phyloP scores from a whole-genome alignment of 2,113 vertebrate genomes.

The Myotis davidii region DNA sequence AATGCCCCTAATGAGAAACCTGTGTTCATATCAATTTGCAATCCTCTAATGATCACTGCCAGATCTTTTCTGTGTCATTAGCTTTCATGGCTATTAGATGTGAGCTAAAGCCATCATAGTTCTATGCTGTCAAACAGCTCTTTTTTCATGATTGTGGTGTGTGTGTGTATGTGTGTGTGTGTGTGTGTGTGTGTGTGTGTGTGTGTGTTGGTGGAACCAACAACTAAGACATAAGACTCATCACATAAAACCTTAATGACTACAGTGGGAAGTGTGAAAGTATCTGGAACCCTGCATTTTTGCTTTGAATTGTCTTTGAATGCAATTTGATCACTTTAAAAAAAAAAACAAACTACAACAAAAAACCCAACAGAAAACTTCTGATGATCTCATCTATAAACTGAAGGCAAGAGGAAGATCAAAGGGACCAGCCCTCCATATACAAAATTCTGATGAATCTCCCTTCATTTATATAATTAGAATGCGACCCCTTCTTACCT shows the following conservation, averaged over 20 bases:
- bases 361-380: not conserved
- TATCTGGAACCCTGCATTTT: not conserved
- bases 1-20: slow-evolving; percentile 11
- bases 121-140: not conserved
- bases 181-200: not conserved
- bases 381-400: not conserved
- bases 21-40: slow-evolving; percentile 47
- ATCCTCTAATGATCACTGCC: not conserved
- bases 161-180: not conserved
- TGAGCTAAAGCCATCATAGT: not conserved
- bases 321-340: not conserved
- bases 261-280: not conserved
- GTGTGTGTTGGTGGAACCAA: not conserved
- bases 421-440: not conserved
- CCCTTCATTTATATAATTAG: not conserved
- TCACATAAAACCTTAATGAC: not conserved
- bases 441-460: not conserved
- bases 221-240: not conserved
- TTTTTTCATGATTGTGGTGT: not conserved
- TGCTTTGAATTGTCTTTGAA: not conserved
- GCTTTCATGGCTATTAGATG: not conserved
- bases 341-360: not conserved
- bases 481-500: not conserved
- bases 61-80: slow-evolving; percentile 60
- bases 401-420: not conserved